Base-by-base conservation (phyloP, 2,888 invertebrate species). In the Cataglyphis cursor region DNA sequence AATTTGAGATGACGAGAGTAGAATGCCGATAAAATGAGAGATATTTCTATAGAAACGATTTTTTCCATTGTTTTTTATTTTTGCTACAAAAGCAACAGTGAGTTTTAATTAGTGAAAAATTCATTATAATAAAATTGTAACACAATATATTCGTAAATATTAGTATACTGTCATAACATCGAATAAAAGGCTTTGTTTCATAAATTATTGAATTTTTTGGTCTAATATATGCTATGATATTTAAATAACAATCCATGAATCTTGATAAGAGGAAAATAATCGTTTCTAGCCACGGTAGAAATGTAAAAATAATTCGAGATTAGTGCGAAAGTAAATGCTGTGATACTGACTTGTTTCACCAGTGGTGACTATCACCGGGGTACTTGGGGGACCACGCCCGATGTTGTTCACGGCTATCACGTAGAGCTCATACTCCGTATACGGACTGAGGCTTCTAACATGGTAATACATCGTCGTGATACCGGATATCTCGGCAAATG, bases 401-500 rank as follows among this genome's bases (percentile, higher is more conserved):
- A 99, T 98, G 95, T 97, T 97, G 96, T 99, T 99, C 76, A 98
- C 98, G 35, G 99, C 99, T 91, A 98, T 97, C 89, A 99, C 98
- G 95, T 97, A 98, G 96, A 99, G 98, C 95, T 99, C 99, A 95
- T 99, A 99, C 95, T 98, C 98, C 6, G 99, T 99, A 95, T 98
- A 99, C 0, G 99, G 99, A 87, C 98, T 98, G 85, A 99, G 96
- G 90, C 97, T 97, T 81, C 98, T 97, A 78, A 99, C 98, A 59
- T 98, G 97, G 95, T 99, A 98, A 95, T 98, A 98, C 96, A 98
- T 98, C 65, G 98, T 98, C 93, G 98, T 98, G 92, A 99, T 98
- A 82, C 99, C 98, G 84, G 98, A 98, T 93, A 99, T 98, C 95
- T 99, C 99, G 92, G 98, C 97, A 96, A 97, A 99, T 65, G 98